phyloP scores from a whole-genome alignment of 2,797 vertebrate species.

The Tadarida brasiliensis region DNA sequence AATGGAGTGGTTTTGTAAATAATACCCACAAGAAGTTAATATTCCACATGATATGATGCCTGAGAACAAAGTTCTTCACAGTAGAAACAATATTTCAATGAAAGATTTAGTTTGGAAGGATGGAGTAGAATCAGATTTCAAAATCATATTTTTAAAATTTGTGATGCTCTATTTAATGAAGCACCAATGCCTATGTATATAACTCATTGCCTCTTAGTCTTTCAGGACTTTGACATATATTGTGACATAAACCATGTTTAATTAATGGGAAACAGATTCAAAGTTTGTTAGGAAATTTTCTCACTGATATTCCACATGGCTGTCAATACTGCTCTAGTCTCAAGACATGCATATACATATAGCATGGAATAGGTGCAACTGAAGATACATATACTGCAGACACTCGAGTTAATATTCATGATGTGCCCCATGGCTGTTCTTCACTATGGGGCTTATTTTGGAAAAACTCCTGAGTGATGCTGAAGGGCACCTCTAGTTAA shows the following conservation, averaged over 20 bases:
- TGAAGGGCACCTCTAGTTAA: neutral
- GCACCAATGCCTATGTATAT: neutral
- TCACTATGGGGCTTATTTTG: neutral
- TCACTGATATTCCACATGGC: neutral
- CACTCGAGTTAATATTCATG: neutral
- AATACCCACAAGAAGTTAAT: conserved; percentile 42
- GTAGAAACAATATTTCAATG: neutral
- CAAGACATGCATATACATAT: neutral
- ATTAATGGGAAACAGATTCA: neutral
- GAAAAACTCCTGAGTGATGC: neutral
- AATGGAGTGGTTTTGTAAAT: conserved; percentile 20
- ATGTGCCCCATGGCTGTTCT: neutral
- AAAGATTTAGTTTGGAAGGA: neutral
- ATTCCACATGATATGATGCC: neutral
- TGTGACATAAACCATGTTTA: neutral
- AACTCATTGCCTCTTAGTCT: neutral
- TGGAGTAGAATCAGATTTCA: neutral
- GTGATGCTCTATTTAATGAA: conserved; percentile 7
- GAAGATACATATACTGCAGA: neutral
- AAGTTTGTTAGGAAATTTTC: neutral
- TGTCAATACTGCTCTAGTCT: neutral
- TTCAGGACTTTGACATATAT: neutral
- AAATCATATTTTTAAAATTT: neutral
- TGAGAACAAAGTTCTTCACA: neutral
- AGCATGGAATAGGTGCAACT: neutral